phyloP scores from a whole-genome alignment of 1,140 invertebrate species.

The Drosophila ohnishii region DNA sequence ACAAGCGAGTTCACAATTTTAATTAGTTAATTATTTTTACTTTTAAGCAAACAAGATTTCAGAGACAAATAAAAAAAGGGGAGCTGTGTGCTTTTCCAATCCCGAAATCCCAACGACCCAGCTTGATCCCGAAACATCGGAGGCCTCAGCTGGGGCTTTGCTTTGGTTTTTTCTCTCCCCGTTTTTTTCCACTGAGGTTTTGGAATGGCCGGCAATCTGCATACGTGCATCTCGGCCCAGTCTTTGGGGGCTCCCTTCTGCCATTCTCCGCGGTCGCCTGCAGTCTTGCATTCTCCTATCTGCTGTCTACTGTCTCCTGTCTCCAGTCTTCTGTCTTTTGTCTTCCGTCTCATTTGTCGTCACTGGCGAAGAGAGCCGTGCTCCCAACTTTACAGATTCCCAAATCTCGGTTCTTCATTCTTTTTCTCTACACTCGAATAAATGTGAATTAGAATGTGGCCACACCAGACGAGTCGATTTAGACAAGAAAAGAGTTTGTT shows the following conservation, averaged over 20 bases:
- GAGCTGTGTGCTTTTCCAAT: conserved; percentile 29
- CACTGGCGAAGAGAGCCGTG: conserved; percentile 31
- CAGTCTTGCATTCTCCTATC: conserved; percentile 41
- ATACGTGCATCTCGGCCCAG: conserved; percentile 77
- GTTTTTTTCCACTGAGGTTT: conserved; percentile 20
- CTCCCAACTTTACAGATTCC: conserved; percentile 38
- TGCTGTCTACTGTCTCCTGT: conserved; percentile 40
- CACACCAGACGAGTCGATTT: not conserved
- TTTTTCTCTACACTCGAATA: conserved; percentile 12
- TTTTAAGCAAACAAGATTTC: conserved; percentile 81
- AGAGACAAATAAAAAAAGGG: conserved; percentile 75
- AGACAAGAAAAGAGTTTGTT: not conserved
- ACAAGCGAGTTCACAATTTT: conserved; percentile 77
- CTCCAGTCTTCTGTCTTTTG: conserved; percentile 30
- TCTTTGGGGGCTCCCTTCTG: conserved; percentile 53
- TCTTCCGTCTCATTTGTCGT: conserved; percentile 48
- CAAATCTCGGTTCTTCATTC: conserved; percentile 39
- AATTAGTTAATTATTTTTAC: conserved; percentile 82
- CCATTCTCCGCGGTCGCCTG: conserved; percentile 37
- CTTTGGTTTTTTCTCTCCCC: conserved; percentile 13
- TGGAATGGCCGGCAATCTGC: conserved; percentile 74
- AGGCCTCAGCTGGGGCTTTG: conserved; percentile 51
- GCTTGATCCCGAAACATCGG: conserved; percentile 55
- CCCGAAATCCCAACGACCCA: conserved; percentile 37
- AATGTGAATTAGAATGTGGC: not conserved